Base-by-base conservation (phyloP, 2,113 vertebrate species). In the Tragelaphus imberbis region DNA sequence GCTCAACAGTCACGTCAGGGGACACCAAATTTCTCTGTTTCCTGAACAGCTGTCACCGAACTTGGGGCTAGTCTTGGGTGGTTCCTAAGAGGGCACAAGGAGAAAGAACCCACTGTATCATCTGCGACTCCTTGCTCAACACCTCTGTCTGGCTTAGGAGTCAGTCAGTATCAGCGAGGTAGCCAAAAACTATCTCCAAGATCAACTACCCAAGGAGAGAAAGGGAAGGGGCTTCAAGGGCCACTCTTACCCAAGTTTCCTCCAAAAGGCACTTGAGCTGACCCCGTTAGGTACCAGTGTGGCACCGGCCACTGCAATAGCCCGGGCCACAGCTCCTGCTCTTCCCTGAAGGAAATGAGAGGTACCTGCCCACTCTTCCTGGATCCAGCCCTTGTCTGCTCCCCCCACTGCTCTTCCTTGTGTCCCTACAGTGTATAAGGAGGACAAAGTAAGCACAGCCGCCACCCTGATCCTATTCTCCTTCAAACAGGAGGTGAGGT, bases 231-330 rank as follows among this genome's bases (percentile, higher is more conserved):
- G 88, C 55, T 90, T 68, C 28, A 36, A 8, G 55, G 84, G 80
- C 91, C 59, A 71, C 58, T 56, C n/a, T 95, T 84, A 84, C 94
- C 95, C 93, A 97, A 97, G 97, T 84, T 90, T 92, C 91, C 97
- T 96, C 91, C 96, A 93, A 81, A 98, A 98, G 98, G 98, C 98
- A 98, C 96, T 97, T 97, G 97, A 97, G 97, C 97, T 91, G 94
- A 97, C 58, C 91, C 91, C 87, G 47, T 47, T n/a, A 91, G 92
- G 87, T 95, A 88, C 90, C 63, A 85, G 81, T 56, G 94, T 33
- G 53, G 28, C 84, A 36, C 5, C 27, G 51, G 65, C 68, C 56
- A 36, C 30, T 12, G 56, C 13, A 44, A 86, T 8, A 89, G 47
- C 88, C 94, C 30, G 1, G 68, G 58, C 88, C 81, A 94, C 92